phyloP scores from a whole-genome alignment of 1,140 invertebrate genomes.

The Drosophila kohkoa region DNA sequence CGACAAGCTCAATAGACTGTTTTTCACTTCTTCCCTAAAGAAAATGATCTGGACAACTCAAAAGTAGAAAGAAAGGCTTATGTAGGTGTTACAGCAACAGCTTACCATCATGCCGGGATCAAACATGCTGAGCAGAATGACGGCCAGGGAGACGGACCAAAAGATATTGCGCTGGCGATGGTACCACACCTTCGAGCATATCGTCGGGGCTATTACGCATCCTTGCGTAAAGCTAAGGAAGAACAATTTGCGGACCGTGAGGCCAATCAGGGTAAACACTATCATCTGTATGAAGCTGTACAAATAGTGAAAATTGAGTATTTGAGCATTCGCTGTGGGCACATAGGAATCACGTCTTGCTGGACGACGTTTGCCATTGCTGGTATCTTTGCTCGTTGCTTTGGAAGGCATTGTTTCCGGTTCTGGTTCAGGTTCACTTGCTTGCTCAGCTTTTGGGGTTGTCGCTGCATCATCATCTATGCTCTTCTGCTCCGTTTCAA shows the following conservation, averaged over 20 bases:
- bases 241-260: conserved; percentile 78
- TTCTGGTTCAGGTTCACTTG: background rate
- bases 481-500: background rate
- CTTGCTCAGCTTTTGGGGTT: background rate
- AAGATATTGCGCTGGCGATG: conserved; percentile 78
- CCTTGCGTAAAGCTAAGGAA: conserved; percentile 82
- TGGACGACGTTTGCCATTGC: conserved; percentile 35
- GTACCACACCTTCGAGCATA: conserved; percentile 81
- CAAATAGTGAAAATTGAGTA: conserved; percentile 70
- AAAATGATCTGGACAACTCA: too few relatives aligned
- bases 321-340: conserved; percentile 59
- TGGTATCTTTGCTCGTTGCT: conserved; percentile 23
- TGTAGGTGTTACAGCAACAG: background rate
- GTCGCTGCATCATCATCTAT: background rate
- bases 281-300: conserved; percentile 80
- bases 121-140: conserved; percentile 78
- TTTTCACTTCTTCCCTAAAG: too few relatives aligned
- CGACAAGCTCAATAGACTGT: too few relatives aligned
- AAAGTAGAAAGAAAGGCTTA: too few relatives aligned
- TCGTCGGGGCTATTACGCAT: conserved; percentile 79
- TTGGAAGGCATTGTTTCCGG: conserved; percentile 44
- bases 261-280: conserved; percentile 72
- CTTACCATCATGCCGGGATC: conserved; percentile 79
- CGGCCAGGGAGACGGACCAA: conserved; percentile 80
- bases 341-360: conserved; percentile 49